A percentile compares a stretch with the other conserved stretches of the same genome.
phyloP scores from a whole-genome alignment of 1,140 invertebrate species.

The Drosophila nikananu region DNA sequence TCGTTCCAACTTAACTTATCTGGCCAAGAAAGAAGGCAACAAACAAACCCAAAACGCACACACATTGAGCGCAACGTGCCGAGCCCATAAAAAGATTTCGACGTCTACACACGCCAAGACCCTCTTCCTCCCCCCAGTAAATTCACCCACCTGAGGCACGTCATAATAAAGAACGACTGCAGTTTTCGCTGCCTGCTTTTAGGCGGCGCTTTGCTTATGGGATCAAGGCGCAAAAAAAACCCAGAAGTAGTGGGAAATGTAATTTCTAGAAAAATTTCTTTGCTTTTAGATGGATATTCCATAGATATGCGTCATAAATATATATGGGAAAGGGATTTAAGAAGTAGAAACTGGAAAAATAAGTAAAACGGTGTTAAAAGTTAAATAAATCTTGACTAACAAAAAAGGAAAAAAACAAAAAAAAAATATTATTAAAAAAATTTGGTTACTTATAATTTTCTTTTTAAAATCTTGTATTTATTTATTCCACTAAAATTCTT shows the following conservation, averaged over 20 bases:
- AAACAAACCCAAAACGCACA: slow-evolving; percentile 49
- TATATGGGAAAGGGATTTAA: neutral
- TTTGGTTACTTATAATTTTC: no score
- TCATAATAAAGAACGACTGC: slow-evolving; percentile 30
- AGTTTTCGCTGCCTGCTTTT: slow-evolving; percentile 57
- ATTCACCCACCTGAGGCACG: slow-evolving; percentile 43
- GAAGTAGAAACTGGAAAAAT: no score
- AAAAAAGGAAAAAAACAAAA: neutral
- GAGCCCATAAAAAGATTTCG: slow-evolving; percentile 72
- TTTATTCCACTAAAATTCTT: no score
- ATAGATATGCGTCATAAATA: neutral
- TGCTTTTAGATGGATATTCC: neutral
- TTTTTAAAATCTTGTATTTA: no score
- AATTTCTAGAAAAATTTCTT: slow-evolving; percentile 5
- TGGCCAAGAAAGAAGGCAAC: slow-evolving; percentile 54
- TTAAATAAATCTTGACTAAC: neutral
- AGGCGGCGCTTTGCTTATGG: slow-evolving; percentile 21
- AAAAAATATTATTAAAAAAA: neutral
- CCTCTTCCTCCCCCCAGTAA: neutral
- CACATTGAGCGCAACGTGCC: slow-evolving; percentile 61
- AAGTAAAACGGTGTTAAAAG: neutral
- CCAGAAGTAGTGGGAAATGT: neutral
- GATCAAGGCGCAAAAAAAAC: neutral
- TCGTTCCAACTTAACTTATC: slow-evolving; percentile 44
- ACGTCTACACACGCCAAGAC: slow-evolving; percentile 14